These are phyloP conservation scores for Hetaerina titia DNA, from an alignment of 2,888 invertebrate species.

Conservation along the genomic window DNA sequence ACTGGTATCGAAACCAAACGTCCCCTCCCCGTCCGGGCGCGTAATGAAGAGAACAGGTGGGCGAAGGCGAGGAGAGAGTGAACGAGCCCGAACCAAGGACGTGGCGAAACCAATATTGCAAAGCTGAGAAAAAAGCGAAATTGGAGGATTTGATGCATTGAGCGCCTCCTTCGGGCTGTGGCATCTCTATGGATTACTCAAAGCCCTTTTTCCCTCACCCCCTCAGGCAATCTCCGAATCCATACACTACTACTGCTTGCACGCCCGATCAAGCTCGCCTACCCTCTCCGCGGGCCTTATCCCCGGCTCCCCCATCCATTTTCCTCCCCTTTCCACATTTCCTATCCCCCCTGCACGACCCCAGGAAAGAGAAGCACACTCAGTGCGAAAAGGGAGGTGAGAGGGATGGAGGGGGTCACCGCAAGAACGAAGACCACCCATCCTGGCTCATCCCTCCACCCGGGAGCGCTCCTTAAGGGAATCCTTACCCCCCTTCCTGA, in stretches of 20 bases:
- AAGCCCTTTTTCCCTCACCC: not conserved
- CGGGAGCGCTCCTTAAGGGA: not conserved
- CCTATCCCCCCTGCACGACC: not conserved
- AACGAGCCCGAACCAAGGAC: too few relatives aligned
- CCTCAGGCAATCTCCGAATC: not conserved
- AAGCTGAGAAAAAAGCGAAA: not conserved
- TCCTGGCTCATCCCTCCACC: not conserved
- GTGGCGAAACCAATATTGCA: slow-evolving; percentile 2
- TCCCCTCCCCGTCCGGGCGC: not conserved
- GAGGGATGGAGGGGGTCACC: not conserved
- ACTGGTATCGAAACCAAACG: not conserved
- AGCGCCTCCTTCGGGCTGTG: not conserved
- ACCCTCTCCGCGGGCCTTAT: not conserved
- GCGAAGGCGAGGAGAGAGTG: not conserved
- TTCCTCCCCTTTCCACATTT: not conserved
- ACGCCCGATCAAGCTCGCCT: not conserved
- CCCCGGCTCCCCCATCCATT: not conserved
- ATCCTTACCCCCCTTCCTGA: not conserved
- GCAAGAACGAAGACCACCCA: not conserved
- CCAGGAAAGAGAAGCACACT: not conserved
- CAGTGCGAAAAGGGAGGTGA: not conserved
- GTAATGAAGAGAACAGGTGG: not conserved
- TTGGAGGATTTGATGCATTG: slow-evolving; percentile 1
- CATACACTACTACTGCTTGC: not conserved
- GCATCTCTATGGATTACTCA: not conserved